These are phyloP conservation scores for Mechanitis messenoides DNA, from an alignment of 2,888 invertebrate species.

Conservation along the genomic window DNA sequence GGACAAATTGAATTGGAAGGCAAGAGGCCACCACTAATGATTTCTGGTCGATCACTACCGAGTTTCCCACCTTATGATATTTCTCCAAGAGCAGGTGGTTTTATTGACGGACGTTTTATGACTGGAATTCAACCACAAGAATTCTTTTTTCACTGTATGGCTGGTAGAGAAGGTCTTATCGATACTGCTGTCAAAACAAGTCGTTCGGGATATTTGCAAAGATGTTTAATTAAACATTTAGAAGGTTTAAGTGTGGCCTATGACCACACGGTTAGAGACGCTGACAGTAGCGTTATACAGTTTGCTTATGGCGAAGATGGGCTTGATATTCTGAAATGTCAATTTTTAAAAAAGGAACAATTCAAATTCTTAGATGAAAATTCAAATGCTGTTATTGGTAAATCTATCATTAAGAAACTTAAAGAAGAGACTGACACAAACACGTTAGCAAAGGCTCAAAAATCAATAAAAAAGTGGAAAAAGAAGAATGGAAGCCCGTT, in stretches of 20 bases:
- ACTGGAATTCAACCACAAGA: conserved; percentile 99
- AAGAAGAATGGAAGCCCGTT: conserved; percentile 70
- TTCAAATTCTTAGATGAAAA: conserved; percentile 91
- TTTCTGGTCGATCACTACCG: conserved; percentile 93
- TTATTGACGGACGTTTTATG: conserved; percentile 96
- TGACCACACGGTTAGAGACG: conserved; percentile 96
- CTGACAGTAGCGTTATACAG: conserved; percentile 94
- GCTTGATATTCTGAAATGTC: conserved; percentile 90
- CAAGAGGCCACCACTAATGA: conserved; percentile 95
- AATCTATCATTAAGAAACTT: conserved; percentile 74
- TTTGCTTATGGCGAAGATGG: conserved; percentile 97
- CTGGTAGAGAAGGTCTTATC: conserved; percentile 98
- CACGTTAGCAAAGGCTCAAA: conserved; percentile 72
- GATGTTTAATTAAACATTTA: conserved; percentile 97
- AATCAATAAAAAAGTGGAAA: conserved; percentile 79
- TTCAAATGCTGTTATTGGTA: conserved; percentile 78
- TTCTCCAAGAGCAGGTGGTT: conserved; percentile 95
- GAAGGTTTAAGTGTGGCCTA: conserved; percentile 96
- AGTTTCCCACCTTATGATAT: conserved; percentile 93
- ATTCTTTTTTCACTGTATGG: conserved; percentile 99
- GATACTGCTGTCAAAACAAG: conserved; percentile 99
- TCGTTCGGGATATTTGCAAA: conserved; percentile 97
- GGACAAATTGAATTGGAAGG: conserved; percentile 99
- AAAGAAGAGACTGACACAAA: conserved; percentile 74
- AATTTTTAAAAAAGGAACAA: conserved; percentile 86